phyloP scores from a whole-genome alignment of 1,140 invertebrate genomes.

The Drosophila arizonae region DNA sequence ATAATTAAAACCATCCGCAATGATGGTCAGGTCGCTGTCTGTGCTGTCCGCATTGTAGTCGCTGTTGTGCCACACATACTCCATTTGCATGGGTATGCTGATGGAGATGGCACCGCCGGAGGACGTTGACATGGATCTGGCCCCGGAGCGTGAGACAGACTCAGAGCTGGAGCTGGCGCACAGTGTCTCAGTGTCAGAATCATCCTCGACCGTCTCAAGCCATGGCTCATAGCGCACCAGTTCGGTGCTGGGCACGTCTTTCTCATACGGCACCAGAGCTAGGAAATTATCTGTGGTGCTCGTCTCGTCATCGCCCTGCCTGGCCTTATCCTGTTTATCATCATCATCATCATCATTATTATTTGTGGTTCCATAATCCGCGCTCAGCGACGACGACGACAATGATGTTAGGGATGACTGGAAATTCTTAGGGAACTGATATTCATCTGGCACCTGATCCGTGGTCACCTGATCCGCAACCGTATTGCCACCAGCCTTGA shows the following conservation, averaged over 20 bases:
- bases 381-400: neutral
- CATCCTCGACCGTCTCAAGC: neutral
- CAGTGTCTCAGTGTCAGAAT: neutral
- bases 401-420: neutral
- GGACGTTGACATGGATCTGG: neutral
- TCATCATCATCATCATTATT: neutral
- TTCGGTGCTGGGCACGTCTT: constrained; percentile 15
- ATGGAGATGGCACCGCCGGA: constrained; percentile 32
- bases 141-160: neutral
- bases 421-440: neutral
- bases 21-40: constrained; percentile 57
- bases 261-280: constrained; percentile 43
- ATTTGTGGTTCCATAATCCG: neutral
- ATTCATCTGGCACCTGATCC: neutral
- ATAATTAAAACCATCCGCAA: constrained; percentile 47
- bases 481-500: constrained; percentile 53
- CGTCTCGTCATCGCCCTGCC: neutral
- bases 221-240: constrained; percentile 18
- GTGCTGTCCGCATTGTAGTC: constrained; percentile 40
- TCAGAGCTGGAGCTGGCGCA: neutral
- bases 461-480: neutral
- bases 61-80: constrained; percentile 55
- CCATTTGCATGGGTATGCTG: constrained; percentile 42
- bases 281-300: constrained; percentile 13
- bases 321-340: neutral